These are phyloP conservation scores for Brassicogethes aeneus DNA, from an alignment of 2,888 invertebrate genomes.

Conservation along the genomic window DNA sequence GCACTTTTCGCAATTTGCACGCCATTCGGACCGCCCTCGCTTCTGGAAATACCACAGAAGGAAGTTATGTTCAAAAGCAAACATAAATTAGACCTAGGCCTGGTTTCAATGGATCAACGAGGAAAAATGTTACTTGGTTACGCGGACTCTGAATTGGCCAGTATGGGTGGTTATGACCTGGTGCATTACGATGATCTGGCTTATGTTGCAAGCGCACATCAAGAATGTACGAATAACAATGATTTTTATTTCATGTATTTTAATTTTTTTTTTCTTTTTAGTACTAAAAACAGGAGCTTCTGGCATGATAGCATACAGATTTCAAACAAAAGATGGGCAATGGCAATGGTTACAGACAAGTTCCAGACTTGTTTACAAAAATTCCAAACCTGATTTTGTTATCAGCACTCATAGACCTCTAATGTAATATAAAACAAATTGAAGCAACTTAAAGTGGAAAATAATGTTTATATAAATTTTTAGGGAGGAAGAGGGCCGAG, in stretches of 20 bases:
- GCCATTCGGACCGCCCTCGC: constrained; percentile 95
- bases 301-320: constrained; percentile 97
- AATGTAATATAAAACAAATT: constrained; percentile 86
- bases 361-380: constrained; percentile 95
- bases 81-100: constrained; percentile 92
- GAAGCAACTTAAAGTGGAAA: background rate
- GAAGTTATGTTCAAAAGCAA: constrained; percentile 99
- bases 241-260: background rate
- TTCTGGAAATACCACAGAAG: constrained; percentile 94
- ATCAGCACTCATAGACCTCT: constrained; percentile 97
- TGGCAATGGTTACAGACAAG: constrained; percentile 99
- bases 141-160: constrained; percentile 82
- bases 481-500: constrained; percentile 98
- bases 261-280: constrained; percentile 40
- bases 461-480: constrained; percentile 19
- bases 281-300: constrained; percentile 98
- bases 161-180: constrained; percentile 94
- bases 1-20: constrained; percentile 97
- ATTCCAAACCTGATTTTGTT: constrained; percentile 98
- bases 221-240: constrained; percentile 76
- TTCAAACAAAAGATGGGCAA: constrained; percentile 86
- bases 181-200: constrained; percentile 97
- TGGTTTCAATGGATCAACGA: constrained; percentile 96
- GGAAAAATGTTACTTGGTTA: constrained; percentile 93
- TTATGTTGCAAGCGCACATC: constrained; percentile 97